Evolutionary conservation across 2,888 invertebrate genomes (phyloP), one percentile per base, ranked within the genome.

Genomic region (Seira ritae): DNA sequence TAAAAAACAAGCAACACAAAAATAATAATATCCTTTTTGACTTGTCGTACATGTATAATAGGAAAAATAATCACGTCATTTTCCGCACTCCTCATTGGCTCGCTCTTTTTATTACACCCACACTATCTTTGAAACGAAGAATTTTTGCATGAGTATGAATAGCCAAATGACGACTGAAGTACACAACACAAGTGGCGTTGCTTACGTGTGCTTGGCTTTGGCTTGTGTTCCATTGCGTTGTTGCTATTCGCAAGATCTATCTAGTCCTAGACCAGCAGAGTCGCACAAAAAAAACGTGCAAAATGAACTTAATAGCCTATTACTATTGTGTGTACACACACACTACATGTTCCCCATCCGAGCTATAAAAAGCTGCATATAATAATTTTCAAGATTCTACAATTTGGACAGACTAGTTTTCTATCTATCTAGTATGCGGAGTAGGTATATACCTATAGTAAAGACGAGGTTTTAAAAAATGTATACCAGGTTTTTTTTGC

Each of bases 61-160:
- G 17, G 17, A 15, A 66, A 66, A 74, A 75, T 86, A 87, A 85
- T 86, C 65, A 62, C 87, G 88, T 88, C 86, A 88, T 87, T 88
- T 88, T 85, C 78, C 37, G 46, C 42, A 67, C 74, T 79, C 84
- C 77, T 85, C 84, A 88, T 88, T 88, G 88, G 88, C 66, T 50
- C 77, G 12, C 4, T 19, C 24, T 62, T 74, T 72, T 78, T 70
- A 80, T 82, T 79, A 88, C 88, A 86, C 88, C 88, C 85, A 88
- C 87, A 86, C 86, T 80, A 80, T 84, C 79, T 82, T 71, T 66
- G 10, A 15, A 50, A 50, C 50, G 6, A 50, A 50, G 12, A 31
- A n/a, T 50, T 50, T 50, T 50, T 50, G 50, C 50, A 50, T 50
- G 50, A 50, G 17, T 50, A 50, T n/a, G 31, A 31, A 31, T 31